Evolutionary conservation across 2,797 vertebrate species (phyloP).

Genomic region (Acrocephalus scirpaceus): DNA sequence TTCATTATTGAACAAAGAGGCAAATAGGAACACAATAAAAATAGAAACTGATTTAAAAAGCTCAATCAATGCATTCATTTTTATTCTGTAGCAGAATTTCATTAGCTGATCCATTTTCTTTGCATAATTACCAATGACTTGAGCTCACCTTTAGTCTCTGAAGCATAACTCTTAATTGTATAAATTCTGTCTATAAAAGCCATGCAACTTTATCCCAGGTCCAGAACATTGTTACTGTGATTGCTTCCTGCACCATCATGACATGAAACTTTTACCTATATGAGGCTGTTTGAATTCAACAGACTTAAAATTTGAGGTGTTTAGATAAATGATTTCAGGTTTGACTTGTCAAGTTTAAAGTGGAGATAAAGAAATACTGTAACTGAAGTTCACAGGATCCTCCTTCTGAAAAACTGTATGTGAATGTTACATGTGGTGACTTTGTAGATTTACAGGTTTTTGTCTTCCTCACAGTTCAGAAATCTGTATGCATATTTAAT

Average conservation of each 20-base stretch:
- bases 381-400: not conserved
- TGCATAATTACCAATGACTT: not conserved
- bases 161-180: not conserved
- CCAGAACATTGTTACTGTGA: not conserved
- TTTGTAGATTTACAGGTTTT: not conserved
- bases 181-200: not conserved
- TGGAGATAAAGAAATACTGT: not conserved
- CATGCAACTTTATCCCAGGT: not conserved
- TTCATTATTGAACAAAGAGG: conserved; percentile 70
- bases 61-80: not conserved
- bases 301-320: not conserved
- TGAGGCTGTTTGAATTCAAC: not conserved
- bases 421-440: not conserved
- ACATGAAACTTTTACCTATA: not conserved
- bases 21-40: conserved; percentile 58
- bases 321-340: not conserved
- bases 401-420: not conserved
- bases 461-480: not conserved
- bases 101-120: not conserved
- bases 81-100: not conserved
- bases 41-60: conserved; percentile 63
- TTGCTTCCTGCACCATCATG: not conserved
- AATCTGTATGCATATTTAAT: not conserved
- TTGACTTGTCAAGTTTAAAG: not conserved
- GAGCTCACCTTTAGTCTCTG: conserved; percentile 10